Percentiles rank a stretch among this genome's conserved stretches.
These are phyloP conservation scores for Aleiodes alternator DNA, from an alignment of 2,888 invertebrate genomes.

Conservation along the genomic window DNA sequence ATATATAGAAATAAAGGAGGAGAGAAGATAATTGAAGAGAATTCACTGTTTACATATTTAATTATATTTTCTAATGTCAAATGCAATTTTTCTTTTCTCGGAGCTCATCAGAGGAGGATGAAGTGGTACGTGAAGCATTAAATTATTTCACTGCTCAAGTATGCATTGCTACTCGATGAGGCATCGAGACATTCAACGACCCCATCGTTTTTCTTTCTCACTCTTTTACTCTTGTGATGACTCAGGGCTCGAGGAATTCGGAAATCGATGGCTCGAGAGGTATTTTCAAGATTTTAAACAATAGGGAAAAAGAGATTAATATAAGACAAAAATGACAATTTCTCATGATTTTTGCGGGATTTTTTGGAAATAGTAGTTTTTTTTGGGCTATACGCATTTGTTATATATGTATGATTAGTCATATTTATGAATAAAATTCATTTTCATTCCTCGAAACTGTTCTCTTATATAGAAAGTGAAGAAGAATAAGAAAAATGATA, in stretches of 20 bases:
- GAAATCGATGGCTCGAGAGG: constrained; percentile 38
- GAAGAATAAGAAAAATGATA: too few relatives aligned
- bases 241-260: constrained; percentile 49
- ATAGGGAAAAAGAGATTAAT: constrained; percentile 6
- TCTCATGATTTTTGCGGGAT: too few relatives aligned
- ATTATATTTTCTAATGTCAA: background rate
- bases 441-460: too few relatives aligned
- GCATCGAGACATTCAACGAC: constrained; percentile 10
- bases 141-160: constrained; percentile 14
- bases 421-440: too few relatives aligned
- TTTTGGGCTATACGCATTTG: too few relatives aligned
- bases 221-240: constrained; percentile 36
- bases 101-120: background rate
- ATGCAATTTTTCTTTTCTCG: background rate
- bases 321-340: too few relatives aligned
- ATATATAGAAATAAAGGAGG: background rate
- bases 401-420: too few relatives aligned
- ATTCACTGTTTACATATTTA: background rate
- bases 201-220: background rate
- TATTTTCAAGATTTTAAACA: constrained; percentile 21
- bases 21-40: background rate
- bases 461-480: too few relatives aligned
- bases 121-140: constrained; percentile 23
- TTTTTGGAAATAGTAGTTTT: too few relatives aligned
- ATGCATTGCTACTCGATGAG: background rate